phyloP scores from a whole-genome alignment of 2,113 vertebrate genomes.

The Scomber colias region DNA sequence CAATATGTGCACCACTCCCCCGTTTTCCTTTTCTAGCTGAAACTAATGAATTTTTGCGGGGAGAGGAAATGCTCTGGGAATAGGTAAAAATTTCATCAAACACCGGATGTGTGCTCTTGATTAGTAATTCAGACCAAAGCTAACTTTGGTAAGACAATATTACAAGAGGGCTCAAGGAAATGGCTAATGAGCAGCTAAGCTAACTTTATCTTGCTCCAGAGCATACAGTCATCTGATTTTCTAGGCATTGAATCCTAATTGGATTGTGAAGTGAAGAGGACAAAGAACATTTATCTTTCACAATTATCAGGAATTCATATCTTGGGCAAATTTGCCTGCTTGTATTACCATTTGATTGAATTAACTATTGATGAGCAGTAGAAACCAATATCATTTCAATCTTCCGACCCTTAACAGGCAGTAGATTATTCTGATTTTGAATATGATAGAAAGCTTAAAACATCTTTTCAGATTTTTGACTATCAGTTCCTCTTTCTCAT shows the following conservation, averaged over 20 bases:
- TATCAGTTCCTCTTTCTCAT: constrained; percentile 18
- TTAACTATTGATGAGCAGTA: constrained; percentile 74
- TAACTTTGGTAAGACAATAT: constrained; percentile 78
- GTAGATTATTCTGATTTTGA: constrained; percentile 36
- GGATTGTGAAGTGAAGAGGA: constrained; percentile 74
- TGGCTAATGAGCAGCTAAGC: constrained; percentile 78
- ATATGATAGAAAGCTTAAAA: constrained; percentile 38
- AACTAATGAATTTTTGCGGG: constrained; percentile 70
- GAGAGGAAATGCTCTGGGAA: constrained; percentile 76
- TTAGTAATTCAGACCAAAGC: constrained; percentile 79
- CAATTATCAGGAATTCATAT: constrained; percentile 72
- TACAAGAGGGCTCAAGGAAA: constrained; percentile 76
- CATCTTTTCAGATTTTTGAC: background rate
- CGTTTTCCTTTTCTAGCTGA: constrained; percentile 55
- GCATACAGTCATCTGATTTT: constrained; percentile 70
- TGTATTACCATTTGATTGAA: constrained; percentile 66
- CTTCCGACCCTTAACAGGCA: constrained; percentile 20
- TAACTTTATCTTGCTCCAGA: constrained; percentile 69
- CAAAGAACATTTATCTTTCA: constrained; percentile 71
- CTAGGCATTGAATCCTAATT: constrained; percentile 71
- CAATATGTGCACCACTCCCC: constrained; percentile 48
- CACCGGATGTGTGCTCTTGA: constrained; percentile 77
- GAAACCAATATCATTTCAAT: constrained; percentile 54
- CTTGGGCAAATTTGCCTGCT: constrained; percentile 73
- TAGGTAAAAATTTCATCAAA: constrained; percentile 79